Evolutionary conservation across 2,113 vertebrate species (phyloP), one percentile per base, ranked within the genome.

Genomic region (Barnardius zonarius): DNA sequence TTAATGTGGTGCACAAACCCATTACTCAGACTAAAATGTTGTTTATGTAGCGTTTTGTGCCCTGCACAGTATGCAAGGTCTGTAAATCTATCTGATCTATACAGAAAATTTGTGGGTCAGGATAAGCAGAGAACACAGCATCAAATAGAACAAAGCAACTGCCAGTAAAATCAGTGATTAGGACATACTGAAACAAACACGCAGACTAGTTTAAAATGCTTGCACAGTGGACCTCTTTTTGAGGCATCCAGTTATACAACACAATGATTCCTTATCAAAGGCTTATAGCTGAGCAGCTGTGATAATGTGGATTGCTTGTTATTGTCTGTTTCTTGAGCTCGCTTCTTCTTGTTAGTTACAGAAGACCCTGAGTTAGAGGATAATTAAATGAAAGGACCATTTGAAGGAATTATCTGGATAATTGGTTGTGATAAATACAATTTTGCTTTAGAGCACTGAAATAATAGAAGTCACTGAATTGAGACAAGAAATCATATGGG

Each of bases 341-440:
- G 3, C 25, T 63, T 75, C 74, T 83, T 84, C 13, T 91, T 93
- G 39, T 91, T 94, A 87, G 88, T 89, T 96, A 93, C 1, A 3
- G 84, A 84, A 91, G 75, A 85, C 51, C 81, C 75, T 31, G 17
- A 68, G 57, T 86, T 92, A 82, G 51, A 92, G 68, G 76, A 88
- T 90, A 90, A 92, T 96, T 93, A 88, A 96, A 97, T 64, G 92
- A 95, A 96, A 91, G 55, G 55, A 87, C 69, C 43, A 82, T 89
- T 97, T 93, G 86, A 96, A 91, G 43, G 75, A 97, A 93, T 96
- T 95, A 93, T 88, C 85, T 89, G 63, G 57, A 82, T 75, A 97
- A 82, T 96, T 97, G 96, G 64, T 86, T 83, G 48, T 88, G 82
- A 74, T 94, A 95, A 97, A 94, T 96, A 95, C 19, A 54, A 66